Evolutionary conservation across 1,140 invertebrate species (phyloP).

Genomic region (Drosophila varians): DNA sequence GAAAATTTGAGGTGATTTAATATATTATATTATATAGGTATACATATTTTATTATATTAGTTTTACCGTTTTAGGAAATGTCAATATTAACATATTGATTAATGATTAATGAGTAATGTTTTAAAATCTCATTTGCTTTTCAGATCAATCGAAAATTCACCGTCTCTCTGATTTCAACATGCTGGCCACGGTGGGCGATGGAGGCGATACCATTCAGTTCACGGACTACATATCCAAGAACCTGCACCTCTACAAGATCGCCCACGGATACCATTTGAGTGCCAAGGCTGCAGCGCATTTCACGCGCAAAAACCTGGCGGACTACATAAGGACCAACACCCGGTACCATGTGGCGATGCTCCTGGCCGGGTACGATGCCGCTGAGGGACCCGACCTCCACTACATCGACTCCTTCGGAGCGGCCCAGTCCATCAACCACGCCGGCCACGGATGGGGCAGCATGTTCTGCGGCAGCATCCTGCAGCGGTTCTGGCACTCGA

Average conservation of each 20-base stretch:
- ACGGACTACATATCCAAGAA: slow-evolving; percentile 99
- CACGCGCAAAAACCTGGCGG: slow-evolving; percentile 95
- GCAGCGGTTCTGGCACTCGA: slow-evolving; percentile 93
- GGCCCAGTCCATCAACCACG: slow-evolving; percentile 93
- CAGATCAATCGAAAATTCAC: slow-evolving; percentile 97
- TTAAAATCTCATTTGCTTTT: background rate
- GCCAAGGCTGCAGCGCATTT: slow-evolving; percentile 96
- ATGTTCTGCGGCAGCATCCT: slow-evolving; percentile 95
- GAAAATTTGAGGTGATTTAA: no score
- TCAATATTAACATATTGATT: no score
- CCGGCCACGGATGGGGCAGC: slow-evolving; percentile 97
- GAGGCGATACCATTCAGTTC: slow-evolving; percentile 98
- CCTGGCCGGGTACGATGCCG: slow-evolving; percentile 87
- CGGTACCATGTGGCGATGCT: slow-evolving; percentile 83
- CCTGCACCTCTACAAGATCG: slow-evolving; percentile 98
- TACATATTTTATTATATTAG: no score
- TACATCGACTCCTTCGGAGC: slow-evolving; percentile 96
- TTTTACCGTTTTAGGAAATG: no score
- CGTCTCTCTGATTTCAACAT: slow-evolving; percentile 94
- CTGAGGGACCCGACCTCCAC: slow-evolving; percentile 89
- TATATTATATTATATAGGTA: no score
- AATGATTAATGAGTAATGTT: no score
- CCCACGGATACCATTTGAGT: slow-evolving; percentile 97
- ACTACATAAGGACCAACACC: slow-evolving; percentile 94
- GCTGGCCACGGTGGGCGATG: slow-evolving; percentile 96